Evolutionary conservation across 2,888 invertebrate species (phyloP).

Genomic region (Zygaena filipendulae): DNA sequence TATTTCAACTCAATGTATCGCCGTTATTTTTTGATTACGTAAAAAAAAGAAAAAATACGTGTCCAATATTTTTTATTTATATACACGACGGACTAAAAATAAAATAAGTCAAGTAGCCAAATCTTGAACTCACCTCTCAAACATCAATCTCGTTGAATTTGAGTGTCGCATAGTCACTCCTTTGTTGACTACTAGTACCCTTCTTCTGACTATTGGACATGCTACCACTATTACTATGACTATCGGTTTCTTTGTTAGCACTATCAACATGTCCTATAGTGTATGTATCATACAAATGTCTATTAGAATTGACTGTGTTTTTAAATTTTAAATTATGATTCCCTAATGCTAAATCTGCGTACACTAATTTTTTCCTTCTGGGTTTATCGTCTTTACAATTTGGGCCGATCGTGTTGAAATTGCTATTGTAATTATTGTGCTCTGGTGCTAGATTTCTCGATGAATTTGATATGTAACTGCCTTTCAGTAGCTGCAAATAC

Average conservation of each 20-base stretch:
- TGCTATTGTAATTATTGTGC: conserved; percentile 34
- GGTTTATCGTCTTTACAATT: conserved; percentile 43
- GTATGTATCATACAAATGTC: conserved; percentile 64
- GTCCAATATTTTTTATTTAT: too few relatives aligned
- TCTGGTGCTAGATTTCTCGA: conserved; percentile 52
- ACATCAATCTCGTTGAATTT: conserved; percentile 66
- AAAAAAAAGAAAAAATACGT: too few relatives aligned
- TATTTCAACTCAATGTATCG: too few relatives aligned
- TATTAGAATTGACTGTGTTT: conserved; percentile 67
- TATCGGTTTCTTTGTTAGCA: conserved; percentile 49
- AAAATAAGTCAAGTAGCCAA: too few relatives aligned
- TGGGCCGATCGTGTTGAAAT: conserved; percentile 43
- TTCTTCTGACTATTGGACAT: conserved; percentile 41
- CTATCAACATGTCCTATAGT: conserved; percentile 50
- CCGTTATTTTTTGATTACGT: too few relatives aligned
- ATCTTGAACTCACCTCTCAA: conserved; percentile 45
- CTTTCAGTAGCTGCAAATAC: conserved; percentile 53
- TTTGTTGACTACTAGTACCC: conserved; percentile 33
- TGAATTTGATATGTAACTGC: conserved; percentile 62
- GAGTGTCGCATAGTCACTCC: conserved; percentile 60
- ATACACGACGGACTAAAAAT: too few relatives aligned
- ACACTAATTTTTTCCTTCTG: conserved; percentile 63
- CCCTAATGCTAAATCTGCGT: conserved; percentile 64
- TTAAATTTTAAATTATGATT: conserved; percentile 68
- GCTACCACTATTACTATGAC: conserved; percentile 41